phyloP scores from a whole-genome alignment of 2,113 vertebrate species.

The Eublepharis macularius region DNA sequence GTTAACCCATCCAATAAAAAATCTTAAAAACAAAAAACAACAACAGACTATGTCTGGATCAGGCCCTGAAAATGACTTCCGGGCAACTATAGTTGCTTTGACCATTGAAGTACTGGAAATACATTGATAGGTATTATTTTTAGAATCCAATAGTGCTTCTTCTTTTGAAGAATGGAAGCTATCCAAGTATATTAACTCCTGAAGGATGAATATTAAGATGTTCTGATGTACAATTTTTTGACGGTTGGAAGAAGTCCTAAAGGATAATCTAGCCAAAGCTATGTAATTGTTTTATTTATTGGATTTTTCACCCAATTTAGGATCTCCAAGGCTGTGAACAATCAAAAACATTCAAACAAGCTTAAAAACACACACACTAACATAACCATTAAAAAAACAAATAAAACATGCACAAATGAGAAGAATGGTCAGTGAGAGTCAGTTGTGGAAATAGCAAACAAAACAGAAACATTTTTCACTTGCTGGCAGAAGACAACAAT shows the following conservation, averaged over 20 bases:
- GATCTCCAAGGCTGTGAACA: no score
- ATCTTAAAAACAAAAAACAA: neutral
- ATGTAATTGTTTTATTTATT: neutral
- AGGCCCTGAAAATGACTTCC: neutral
- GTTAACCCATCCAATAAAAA: no score
- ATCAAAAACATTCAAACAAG: no score
- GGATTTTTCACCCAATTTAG: no score
- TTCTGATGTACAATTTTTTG: neutral
- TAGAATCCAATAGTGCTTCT: neutral
- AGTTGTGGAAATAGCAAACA: no score
- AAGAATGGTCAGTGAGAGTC: no score
- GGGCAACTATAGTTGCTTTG: neutral
- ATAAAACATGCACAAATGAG: no score
- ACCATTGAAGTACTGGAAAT: neutral
- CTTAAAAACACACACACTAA: no score
- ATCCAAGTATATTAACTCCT: neutral
- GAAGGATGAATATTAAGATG: neutral
- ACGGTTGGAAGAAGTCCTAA: neutral
- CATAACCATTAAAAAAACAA: no score
- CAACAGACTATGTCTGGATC: neutral
- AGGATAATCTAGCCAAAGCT: neutral
- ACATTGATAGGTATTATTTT: neutral
- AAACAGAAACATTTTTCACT: no score
- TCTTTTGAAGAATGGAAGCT: neutral
- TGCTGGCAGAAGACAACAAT: no score